phyloP scores from a whole-genome alignment of 1,140 invertebrate genomes.

The Rhizoglyphus robini region DNA sequence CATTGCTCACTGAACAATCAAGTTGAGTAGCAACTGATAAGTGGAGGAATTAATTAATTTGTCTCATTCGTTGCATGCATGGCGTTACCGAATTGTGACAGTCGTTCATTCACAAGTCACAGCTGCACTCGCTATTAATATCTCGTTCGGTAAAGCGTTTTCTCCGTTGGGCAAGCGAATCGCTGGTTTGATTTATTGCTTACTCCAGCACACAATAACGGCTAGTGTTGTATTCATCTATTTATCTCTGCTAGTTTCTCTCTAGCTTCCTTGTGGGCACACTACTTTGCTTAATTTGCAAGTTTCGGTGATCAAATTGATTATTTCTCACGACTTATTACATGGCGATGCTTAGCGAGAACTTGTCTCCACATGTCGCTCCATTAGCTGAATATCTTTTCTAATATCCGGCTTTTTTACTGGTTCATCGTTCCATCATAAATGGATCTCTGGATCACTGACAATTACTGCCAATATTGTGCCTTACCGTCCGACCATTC shows the following conservation, averaged over 20 bases:
- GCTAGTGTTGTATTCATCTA: not conserved
- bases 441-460: no score
- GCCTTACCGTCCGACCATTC: no score
- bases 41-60: constrained; percentile 6
- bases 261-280: not conserved
- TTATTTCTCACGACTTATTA: not conserved
- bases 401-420: not conserved
- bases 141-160: not conserved
- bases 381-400: not conserved
- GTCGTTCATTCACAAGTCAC: not conserved
- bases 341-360: not conserved
- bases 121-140: constrained; percentile 4
- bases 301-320: not conserved
- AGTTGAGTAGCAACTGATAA: constrained; percentile 2
- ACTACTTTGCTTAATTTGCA: not conserved
- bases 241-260: not conserved
- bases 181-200: constrained; percentile 8
- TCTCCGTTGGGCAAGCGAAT: not conserved
- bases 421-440: not conserved
- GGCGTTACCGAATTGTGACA: not conserved
- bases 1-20: constrained; percentile 8
- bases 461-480: not conserved
- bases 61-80: not conserved
- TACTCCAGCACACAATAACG: not conserved
- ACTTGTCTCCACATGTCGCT: not conserved